Percentiles rank a stretch among this genome's conserved stretches.
phyloP scores from a whole-genome alignment of 2,888 invertebrate species.

The Drosophila bunnanda region DNA sequence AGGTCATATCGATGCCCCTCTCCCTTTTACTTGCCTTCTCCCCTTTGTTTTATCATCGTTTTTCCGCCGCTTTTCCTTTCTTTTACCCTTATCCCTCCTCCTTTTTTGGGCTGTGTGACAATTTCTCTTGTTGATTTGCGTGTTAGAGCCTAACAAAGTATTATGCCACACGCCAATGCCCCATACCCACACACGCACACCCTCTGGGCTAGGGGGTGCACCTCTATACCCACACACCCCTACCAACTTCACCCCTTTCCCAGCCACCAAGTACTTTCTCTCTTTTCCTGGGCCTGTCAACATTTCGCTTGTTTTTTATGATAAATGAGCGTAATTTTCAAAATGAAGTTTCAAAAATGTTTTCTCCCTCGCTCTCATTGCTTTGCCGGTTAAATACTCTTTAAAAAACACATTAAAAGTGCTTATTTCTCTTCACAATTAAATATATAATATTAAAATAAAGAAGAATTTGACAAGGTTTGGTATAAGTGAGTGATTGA shows the following conservation, averaged over 20 bases:
- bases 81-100: not conserved
- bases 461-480: not conserved
- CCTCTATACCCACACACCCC: constrained; percentile 14
- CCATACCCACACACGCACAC: constrained; percentile 12
- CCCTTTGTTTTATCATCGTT: constrained; percentile 7
- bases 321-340: constrained; percentile 72
- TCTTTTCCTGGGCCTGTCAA: constrained; percentile 20
- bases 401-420: not conserved
- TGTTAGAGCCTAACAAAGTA: constrained; percentile 60
- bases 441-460: not conserved
- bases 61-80: constrained; percentile 14
- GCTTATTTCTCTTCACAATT: not conserved
- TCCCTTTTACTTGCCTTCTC: not conserved
- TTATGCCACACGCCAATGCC: constrained; percentile 49
- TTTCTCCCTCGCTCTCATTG: not conserved
- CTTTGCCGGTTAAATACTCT: constrained; percentile 6
- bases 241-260: not conserved
- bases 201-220: constrained; percentile 6
- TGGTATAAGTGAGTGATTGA: not conserved
- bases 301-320: constrained; percentile 50
- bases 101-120: constrained; percentile 44
- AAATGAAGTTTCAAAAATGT: constrained; percentile 65
- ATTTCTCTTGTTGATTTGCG: constrained; percentile 48
- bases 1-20: constrained; percentile 7
- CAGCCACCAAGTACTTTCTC: not conserved